Evolutionary conservation across 2,888 invertebrate species (phyloP).

Genomic region (Escarpia spicata): DNA sequence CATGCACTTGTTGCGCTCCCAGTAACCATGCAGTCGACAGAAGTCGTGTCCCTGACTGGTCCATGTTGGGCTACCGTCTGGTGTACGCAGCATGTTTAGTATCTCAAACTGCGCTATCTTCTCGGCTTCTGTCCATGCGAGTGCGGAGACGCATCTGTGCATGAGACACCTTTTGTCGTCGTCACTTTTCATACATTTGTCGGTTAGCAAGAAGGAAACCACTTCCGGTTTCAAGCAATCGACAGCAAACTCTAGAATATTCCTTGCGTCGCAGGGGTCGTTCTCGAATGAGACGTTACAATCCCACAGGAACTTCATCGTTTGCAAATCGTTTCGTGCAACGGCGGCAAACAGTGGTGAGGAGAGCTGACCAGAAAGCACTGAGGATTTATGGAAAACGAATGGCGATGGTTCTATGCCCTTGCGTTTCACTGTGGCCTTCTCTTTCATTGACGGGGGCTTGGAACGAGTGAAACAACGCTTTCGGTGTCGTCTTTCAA

Average conservation of each 20-base stretch:
- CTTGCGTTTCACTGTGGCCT: background rate
- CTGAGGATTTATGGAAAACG: background rate
- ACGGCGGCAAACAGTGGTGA: background rate
- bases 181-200: background rate
- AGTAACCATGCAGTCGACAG: background rate
- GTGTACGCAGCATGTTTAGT: background rate
- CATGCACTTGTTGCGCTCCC: background rate
- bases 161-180: background rate
- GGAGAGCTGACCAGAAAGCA: background rate
- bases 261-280: background rate
- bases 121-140: background rate
- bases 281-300: background rate
- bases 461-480: background rate
- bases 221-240: background rate
- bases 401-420: background rate
- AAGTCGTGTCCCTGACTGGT: background rate
- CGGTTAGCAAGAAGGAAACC: background rate
- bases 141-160: background rate
- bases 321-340: background rate
- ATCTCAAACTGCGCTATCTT: constrained; percentile 3
- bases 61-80: background rate
- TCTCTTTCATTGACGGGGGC: background rate
- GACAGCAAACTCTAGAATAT: background rate
- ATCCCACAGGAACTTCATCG: background rate
- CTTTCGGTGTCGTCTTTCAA: background rate